Evolutionary conservation across 2,113 vertebrate species (phyloP), one percentile per base, ranked within the genome.

Genomic region (Ctenodactylus gundi): DNA sequence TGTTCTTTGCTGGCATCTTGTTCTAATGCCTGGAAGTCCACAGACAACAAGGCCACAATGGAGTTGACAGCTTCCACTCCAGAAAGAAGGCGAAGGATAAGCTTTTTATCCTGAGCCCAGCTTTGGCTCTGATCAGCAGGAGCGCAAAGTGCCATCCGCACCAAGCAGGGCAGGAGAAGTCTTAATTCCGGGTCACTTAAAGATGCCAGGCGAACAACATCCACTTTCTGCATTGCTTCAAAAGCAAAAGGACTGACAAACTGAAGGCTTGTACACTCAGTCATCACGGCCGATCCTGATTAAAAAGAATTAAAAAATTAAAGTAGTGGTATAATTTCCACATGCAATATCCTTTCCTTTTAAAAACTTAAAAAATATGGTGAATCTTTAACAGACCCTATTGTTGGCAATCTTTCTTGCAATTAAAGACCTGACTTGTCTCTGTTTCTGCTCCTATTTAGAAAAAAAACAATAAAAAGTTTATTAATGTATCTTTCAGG

Each of bases 221-320:
- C 99, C 97, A 99, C 99, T 96, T 99, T 99, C 98, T 99, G 99
- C 99, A 99, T 99, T 5, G 99, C 99, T 97, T 99, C 99, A 90
- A 99, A 99, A 29, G 99, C 99, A 95, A 98, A 99, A 2, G 99
- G 98, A 94, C 99, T 99, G 96, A 99, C 99, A 95, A 99, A 99
- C 98, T 99, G 99, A 57, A 99, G 98, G 76, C 97, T 98, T 3
- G 98, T 91, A 72, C 98, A 99, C 95, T 99, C 99, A 23, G 98
- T 97, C 99, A 99, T 97, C 93, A 65, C 60, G 49, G 80, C 62
- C 64, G 77, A 70, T 36, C 84, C 96, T 96, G 94, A 75, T 23
- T 64, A 85, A 31, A n/a, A n/a, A 78, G 94, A 90, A 34, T 96
- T 20, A 89, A 64, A 77, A 65, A 84, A 53, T 12, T 12, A 86